Conservation (phyloP, 2,797 vertebrate genomes). For the Notamacropus eugenii region DNA sequence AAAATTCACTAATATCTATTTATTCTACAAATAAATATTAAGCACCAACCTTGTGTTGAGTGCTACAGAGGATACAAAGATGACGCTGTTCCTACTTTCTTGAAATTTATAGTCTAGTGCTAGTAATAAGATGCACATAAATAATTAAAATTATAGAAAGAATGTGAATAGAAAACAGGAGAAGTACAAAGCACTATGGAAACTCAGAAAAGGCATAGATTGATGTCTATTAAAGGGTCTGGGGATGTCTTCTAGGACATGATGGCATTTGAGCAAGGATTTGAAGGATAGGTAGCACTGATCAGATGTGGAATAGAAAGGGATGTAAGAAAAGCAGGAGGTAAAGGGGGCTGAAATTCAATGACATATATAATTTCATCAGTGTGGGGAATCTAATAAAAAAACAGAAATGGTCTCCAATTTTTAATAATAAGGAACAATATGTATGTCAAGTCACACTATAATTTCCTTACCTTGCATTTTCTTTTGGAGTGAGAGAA, state of each 20-base stretch:
- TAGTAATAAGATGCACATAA: not conserved
- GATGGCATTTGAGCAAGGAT: not conserved
- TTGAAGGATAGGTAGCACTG: not conserved
- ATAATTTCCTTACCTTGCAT: conserved; percentile 90
- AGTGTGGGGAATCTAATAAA: not conserved
- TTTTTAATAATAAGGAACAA: not conserved
- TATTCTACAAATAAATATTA: not conserved
- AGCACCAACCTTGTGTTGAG: not conserved
- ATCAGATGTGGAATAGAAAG: not conserved
- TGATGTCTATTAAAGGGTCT: not conserved
- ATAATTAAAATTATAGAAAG: not conserved
- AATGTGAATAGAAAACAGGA: not conserved
- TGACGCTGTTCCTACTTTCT: not conserved
- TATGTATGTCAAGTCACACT: fast-evolving
- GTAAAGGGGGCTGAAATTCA: not conserved
- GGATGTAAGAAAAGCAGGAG: not conserved
- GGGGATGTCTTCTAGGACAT: not conserved
- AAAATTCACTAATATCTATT: not conserved
- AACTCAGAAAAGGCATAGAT: not conserved
- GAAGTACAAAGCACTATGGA: not conserved
- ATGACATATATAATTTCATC: not conserved
- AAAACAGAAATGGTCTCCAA: not conserved
- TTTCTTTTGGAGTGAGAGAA: conserved; percentile 92
- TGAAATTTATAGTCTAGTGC: not conserved
- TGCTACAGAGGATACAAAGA: not conserved